Conservation (phyloP, 1,140 invertebrate species). For the Homalodisca vitripennis region DNA sequence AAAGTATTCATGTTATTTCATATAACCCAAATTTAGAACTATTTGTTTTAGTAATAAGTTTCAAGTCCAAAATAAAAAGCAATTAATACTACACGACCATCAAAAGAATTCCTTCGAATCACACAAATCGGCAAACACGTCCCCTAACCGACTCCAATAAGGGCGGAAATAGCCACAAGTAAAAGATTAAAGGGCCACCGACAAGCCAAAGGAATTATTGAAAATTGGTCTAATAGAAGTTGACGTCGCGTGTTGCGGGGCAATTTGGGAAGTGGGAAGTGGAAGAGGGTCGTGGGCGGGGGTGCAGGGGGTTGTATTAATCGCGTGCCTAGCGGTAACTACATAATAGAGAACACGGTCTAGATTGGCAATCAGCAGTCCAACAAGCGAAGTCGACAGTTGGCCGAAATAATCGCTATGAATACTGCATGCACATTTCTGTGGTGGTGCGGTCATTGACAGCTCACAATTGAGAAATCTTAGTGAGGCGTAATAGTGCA, state of each 20-base stretch:
- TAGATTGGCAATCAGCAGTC: constrained; percentile 11
- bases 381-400: too few relatives aligned
- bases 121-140: too few relatives aligned
- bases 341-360: constrained; percentile 14
- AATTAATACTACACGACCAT: too few relatives aligned
- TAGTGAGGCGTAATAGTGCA: too few relatives aligned
- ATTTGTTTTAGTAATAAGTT: too few relatives aligned
- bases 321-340: constrained; percentile 12
- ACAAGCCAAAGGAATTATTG: constrained; percentile 21
- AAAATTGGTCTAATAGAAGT: constrained; percentile 21
- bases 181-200: constrained; percentile 22
- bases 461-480: too few relatives aligned
- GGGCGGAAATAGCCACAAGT: constrained; percentile 20
- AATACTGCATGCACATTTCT: neutral
- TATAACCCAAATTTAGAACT: too few relatives aligned
- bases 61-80: too few relatives aligned
- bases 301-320: neutral
- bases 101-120: too few relatives aligned
- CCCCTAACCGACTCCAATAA: too few relatives aligned
- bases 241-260: constrained; percentile 18
- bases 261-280: constrained; percentile 2
- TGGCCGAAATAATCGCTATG: constrained; percentile 6
- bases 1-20: too few relatives aligned
- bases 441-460: too few relatives aligned
- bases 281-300: neutral